phyloP scores from a whole-genome alignment of 2,797 vertebrate species.

The Pipistrellus pipistrellus region DNA sequence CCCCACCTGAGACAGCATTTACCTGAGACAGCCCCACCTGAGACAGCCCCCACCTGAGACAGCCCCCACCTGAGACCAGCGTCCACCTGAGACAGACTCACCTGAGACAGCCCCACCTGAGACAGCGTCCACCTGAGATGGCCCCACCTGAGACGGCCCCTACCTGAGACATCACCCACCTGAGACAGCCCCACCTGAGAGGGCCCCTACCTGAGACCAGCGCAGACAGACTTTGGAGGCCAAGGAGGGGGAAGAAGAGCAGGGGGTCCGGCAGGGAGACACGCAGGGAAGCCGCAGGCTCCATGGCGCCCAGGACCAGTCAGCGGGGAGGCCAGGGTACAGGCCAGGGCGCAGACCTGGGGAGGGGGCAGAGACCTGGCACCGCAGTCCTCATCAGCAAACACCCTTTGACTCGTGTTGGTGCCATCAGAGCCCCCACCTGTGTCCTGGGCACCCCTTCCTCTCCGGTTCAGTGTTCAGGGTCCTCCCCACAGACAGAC shows the following conservation, averaged over 20 bases:
- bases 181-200: conserved; percentile 62
- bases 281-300: background rate
- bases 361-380: background rate
- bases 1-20: too few species aligned
- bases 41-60: too few species aligned
- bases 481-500: rapidly evolving
- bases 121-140: background rate
- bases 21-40: conserved; percentile 61
- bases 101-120: too few species aligned
- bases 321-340: background rate
- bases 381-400: background rate
- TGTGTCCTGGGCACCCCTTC: background rate
- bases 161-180: too few species aligned
- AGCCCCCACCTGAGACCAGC: too few species aligned
- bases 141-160: too few species aligned
- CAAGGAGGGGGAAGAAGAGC: background rate
- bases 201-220: background rate
- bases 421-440: background rate
- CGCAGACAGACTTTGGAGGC: background rate
- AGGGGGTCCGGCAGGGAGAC: background rate
- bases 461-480: too few species aligned
- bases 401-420: background rate
- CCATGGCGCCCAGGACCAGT: conserved; percentile 17
- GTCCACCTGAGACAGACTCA: conserved; percentile 62
- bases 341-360: background rate